These are phyloP conservation scores for Delichon dasypus DNA, from an alignment of 2,797 vertebrate genomes.

Conservation along the genomic window DNA sequence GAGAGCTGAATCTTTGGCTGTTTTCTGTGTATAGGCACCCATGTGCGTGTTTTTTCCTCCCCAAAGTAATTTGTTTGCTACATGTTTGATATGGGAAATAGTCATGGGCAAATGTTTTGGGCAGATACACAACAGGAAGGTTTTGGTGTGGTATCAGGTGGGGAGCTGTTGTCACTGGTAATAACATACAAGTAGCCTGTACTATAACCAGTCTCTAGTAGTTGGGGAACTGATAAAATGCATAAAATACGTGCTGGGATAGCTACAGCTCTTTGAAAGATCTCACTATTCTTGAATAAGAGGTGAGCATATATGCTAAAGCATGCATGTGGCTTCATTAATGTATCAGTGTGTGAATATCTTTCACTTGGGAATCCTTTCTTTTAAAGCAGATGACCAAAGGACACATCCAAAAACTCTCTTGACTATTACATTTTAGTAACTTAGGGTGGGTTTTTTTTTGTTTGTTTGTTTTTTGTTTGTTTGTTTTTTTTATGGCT, in stretches of 20 bases:
- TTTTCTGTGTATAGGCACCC: not conserved
- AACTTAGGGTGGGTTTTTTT: not conserved
- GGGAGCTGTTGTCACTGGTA: not conserved
- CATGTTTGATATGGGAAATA: not conserved
- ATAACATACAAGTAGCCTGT: not conserved
- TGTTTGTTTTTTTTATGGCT: not conserved
- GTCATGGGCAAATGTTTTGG: not conserved
- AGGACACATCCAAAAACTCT: not conserved
- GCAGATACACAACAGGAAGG: not conserved
- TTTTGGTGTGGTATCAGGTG: not conserved
- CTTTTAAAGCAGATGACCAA: not conserved
- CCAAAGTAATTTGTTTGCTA: not conserved
- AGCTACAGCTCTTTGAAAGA: not conserved
- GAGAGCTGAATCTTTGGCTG: not conserved
- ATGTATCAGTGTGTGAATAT: not conserved
- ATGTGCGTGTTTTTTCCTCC: fast-evolving
- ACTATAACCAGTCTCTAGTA: not conserved
- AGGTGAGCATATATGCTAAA: not conserved
- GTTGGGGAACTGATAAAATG: not conserved
- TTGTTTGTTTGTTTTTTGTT: not conserved
- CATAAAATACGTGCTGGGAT: not conserved
- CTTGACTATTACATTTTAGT: not conserved
- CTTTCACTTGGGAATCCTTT: not conserved
- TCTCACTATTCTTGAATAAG: not conserved
- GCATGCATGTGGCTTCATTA: not conserved